Evolutionary conservation across 2,888 invertebrate species (phyloP).

Genomic region (Geotrupes spiniger): DNA sequence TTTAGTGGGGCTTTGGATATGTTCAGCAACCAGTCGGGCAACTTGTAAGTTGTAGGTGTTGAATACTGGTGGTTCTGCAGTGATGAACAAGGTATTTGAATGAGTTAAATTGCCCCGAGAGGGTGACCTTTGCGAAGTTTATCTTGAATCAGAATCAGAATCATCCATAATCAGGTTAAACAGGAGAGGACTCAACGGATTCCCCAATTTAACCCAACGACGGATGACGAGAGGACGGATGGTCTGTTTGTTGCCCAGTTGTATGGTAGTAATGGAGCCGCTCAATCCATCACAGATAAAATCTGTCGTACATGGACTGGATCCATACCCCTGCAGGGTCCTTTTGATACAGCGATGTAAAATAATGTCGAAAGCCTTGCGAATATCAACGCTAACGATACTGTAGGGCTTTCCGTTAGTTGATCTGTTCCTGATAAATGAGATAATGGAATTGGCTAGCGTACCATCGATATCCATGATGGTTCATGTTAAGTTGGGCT

Average conservation of each 20-base stretch:
- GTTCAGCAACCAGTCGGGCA: constrained; percentile 28
- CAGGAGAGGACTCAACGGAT: constrained; percentile 36
- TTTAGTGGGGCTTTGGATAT: constrained; percentile 40
- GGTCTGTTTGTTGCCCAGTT: constrained; percentile 19
- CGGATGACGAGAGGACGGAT: constrained; percentile 22
- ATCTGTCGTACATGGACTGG: constrained; percentile 34
- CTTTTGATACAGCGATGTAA: constrained; percentile 27
- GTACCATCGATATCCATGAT: constrained; percentile 41
- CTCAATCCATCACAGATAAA: constrained; percentile 35
- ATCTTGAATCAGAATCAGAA: constrained; percentile 18
- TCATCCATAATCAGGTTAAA: constrained; percentile 37
- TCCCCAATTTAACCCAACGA: constrained; percentile 46
- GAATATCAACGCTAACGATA: constrained; percentile 38
- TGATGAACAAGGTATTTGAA: constrained; percentile 36
- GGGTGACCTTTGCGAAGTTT: background rate
- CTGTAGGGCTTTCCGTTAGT: constrained; percentile 34
- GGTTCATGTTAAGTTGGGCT: constrained; percentile 23
- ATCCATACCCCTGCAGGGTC: constrained; percentile 35
- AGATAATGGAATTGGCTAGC: constrained; percentile 38
- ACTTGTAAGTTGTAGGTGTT: constrained; percentile 16
- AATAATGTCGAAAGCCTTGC: constrained; percentile 32
- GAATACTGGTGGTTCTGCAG: constrained; percentile 30
- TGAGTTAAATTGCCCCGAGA: background rate
- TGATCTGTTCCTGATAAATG: constrained; percentile 33
- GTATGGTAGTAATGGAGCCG: constrained; percentile 29